Evolutionary conservation across 2,888 invertebrate genomes (phyloP), one percentile per base, ranked within the genome.

Genomic region (Aporophyla nigra): DNA sequence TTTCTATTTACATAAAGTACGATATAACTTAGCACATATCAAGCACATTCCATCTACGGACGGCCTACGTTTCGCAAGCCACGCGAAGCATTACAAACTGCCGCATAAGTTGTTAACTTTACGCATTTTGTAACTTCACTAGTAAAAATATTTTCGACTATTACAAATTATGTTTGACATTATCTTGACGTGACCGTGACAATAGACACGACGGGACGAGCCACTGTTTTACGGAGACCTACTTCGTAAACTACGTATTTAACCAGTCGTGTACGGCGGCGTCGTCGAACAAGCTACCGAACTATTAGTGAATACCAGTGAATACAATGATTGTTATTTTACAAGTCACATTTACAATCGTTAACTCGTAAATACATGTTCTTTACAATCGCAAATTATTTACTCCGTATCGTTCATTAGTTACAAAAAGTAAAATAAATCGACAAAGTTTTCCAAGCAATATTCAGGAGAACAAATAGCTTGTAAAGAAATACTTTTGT

Each of bases 131-230:
- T 83, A 87, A 87, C 82, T 43, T 79, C 71, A 65, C 81, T 74
- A 71, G 83, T 79, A 80, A 87, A 87, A 88, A 88, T 88, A 88
- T 86, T 86, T 83, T 87, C 74, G 72, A 80, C 85, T 82, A 85
- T 86, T 86, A 83, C 88, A 83, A 87, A 87, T 78, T 84, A 79
- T 82, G 84, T 87, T 85, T 84, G 87, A 86, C 87, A 87, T 84
- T 87, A 88, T 83, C 82, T 75, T 81, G 77, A 84, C 86, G 88
- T 88, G 88, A 82, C 85, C 87, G 69, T 88, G 87, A 87, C 88
- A 86, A 88, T 87, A 86, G 80, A 79, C 67, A 71, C 59, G 63
- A 27, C 53, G 46, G n/a, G 65, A 78, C 53, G 82, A 71, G 78
- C 81, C 77, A 76, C 81, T 83, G 80, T 85, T 82, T 78, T 69